Base-by-base conservation (phyloP, 2,113 vertebrate genomes). In the Bucco capensis region DNA sequence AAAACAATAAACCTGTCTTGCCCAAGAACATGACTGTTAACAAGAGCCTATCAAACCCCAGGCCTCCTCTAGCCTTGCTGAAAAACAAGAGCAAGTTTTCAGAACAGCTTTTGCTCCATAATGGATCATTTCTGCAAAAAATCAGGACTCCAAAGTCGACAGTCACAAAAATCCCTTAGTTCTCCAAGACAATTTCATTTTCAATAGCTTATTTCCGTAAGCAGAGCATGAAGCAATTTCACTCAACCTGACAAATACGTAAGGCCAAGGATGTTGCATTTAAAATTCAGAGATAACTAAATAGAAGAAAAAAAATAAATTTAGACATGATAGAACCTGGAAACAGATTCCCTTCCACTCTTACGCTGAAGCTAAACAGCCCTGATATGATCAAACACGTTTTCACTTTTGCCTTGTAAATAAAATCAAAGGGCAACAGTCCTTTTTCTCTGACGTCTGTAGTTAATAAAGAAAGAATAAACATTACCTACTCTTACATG, bases 281-380 rank as follows among this genome's bases (percentile, higher is more conserved):
- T 93, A 94, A 90, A 95, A 95, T 93, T 83, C 65, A 92, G 89
- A 96, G 84, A 93, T 83, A 96, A 93, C 88, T 93, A 88, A 95
- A 94, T 18, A 92, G 56, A 81, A 84, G 83, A 82, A 84, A 72
- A 85, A 71, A 72, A 90, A 30, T 65, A 71, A 64, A 74, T 91
- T 96, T 71, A 86, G 89, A 76, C 86, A 74, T 65, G 89, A 78
- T 54, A 93, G 83, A 60, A 89, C 86, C 56, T 90, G 51, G 83
- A 91, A 94, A 89, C 80, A 88, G 28, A 61, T 80, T 94, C 69
- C 65, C 61, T 90, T 92, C 70, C 84, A 53, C 53, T 93, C 75
- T 86, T 61, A 67, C 21, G 4, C 74, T 86, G 61, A 87, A 91
- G 71, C 90, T 91, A 73, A 97, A 88, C 66, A 89, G 92, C 78